A percentile compares a stretch with the other conserved stretches of the same genome.
These are phyloP conservation scores for Drosophila kanekoi DNA, from an alignment of 2,888 invertebrate genomes.

Conservation along the genomic window DNA sequence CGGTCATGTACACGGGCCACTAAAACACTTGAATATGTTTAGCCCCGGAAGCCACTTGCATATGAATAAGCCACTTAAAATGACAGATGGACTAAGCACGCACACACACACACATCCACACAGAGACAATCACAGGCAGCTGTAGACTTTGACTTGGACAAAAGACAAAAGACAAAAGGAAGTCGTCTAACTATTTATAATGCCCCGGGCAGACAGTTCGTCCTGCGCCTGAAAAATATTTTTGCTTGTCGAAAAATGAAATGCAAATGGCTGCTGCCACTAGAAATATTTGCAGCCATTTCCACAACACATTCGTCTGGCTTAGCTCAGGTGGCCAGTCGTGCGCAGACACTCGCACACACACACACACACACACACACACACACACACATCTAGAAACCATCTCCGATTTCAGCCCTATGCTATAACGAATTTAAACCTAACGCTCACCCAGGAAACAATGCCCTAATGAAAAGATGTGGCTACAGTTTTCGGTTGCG, in stretches of 20 bases:
- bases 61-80: constrained; percentile 83
- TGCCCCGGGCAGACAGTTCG: constrained; percentile 35
- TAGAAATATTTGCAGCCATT: constrained; percentile 61
- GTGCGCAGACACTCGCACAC: constrained; percentile 41
- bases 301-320: constrained; percentile 52
- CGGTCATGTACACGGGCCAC: constrained; percentile 79
- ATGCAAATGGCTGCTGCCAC: constrained; percentile 71
- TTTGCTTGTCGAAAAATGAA: constrained; percentile 75
- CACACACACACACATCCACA: constrained; percentile 13
- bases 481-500: constrained; percentile 60
- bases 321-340: constrained; percentile 62
- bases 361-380: not conserved
- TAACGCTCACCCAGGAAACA: constrained; percentile 46
- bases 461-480: constrained; percentile 73
- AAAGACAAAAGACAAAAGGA: constrained; percentile 71
- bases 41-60: constrained; percentile 81
- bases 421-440: constrained; percentile 33
- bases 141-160: constrained; percentile 3
- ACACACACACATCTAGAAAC: not conserved
- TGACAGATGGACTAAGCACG: constrained; percentile 78
- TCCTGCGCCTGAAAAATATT: constrained; percentile 59
- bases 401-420: constrained; percentile 6
- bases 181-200: constrained; percentile 74
- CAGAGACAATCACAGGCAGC: constrained; percentile 29
- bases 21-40: constrained; percentile 80